Evolutionary conservation across 1,140 invertebrate genomes (phyloP).

Genomic region (Drosophila yakuba): DNA sequence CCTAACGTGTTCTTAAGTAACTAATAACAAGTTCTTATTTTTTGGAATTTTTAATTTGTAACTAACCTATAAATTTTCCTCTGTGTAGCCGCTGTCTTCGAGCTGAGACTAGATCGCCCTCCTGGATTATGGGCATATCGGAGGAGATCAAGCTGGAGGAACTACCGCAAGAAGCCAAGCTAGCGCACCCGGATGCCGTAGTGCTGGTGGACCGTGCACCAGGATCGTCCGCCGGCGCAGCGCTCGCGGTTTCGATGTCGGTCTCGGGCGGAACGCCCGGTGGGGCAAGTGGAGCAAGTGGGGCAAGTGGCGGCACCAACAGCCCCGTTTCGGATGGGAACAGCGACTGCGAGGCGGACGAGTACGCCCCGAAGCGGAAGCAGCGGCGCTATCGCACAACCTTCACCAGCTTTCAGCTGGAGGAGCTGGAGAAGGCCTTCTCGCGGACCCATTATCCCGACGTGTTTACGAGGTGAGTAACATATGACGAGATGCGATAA

Average conservation of each 20-base stretch:
- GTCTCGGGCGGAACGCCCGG: conserved; percentile 79
- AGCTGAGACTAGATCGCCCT: conserved; percentile 21
- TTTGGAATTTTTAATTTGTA: background rate
- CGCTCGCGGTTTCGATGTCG: conserved; percentile 53
- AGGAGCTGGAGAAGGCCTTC: conserved; percentile 98
- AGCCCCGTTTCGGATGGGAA: conserved; percentile 88
- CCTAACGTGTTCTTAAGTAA: too few species aligned
- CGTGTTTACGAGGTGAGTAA: conserved; percentile 96
- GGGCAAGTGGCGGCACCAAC: conserved; percentile 84
- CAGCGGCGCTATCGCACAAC: conserved; percentile 96
- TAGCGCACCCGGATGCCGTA: conserved; percentile 81
- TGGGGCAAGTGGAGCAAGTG: conserved; percentile 76
- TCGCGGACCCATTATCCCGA: conserved; percentile 98
- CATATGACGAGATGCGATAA: conserved; percentile 44
- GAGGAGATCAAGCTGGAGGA: conserved; percentile 86
- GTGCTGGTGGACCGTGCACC: conserved; percentile 64
- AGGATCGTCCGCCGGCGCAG: conserved; percentile 55
- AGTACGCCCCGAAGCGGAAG: conserved; percentile 94
- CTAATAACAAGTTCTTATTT: too few species aligned
- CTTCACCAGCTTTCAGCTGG: conserved; percentile 97
- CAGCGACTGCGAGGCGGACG: conserved; percentile 91
- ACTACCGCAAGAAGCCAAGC: conserved; percentile 86
- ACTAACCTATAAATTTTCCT: background rate
- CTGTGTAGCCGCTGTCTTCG: conserved; percentile 9
- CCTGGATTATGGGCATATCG: conserved; percentile 87